These are phyloP conservation scores for Aphodius sticticus DNA, from an alignment of 2,888 invertebrate species.

Conservation along the genomic window DNA sequence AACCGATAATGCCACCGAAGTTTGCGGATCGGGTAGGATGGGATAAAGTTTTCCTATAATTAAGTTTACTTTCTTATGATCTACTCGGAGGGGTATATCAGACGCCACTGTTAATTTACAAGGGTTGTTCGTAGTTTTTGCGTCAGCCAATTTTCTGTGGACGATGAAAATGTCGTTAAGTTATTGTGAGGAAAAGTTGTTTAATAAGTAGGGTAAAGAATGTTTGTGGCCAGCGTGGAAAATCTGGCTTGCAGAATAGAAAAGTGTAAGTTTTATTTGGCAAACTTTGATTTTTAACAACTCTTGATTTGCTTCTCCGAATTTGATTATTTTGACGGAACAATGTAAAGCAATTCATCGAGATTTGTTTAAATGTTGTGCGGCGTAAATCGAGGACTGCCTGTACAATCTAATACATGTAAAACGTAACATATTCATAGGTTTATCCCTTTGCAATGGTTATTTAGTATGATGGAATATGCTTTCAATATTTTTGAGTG, in stretches of 20 bases:
- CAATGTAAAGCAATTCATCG: too few relatives aligned
- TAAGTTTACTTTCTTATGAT: slow-evolving; percentile 4
- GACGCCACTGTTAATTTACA: slow-evolving; percentile 4
- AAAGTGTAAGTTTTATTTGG: too few relatives aligned
- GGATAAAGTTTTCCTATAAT: background rate
- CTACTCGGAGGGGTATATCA: background rate
- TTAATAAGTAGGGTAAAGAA: background rate
- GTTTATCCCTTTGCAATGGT: too few relatives aligned
- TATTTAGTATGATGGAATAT: too few relatives aligned
- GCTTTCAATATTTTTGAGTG: too few relatives aligned
- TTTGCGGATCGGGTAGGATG: background rate
- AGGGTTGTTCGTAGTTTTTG: background rate
- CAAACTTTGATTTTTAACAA: too few relatives aligned
- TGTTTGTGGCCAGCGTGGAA: background rate
- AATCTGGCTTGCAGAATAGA: background rate
- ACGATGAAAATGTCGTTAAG: background rate
- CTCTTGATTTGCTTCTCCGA: too few relatives aligned
- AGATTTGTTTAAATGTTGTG: too few relatives aligned
- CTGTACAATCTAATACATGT: too few relatives aligned
- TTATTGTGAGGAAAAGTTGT: background rate
- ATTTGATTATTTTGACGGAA: too few relatives aligned
- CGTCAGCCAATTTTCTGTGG: background rate
- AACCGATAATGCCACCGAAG: background rate
- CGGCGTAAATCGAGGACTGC: too few relatives aligned
- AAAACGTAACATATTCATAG: too few relatives aligned